Evolutionary conservation across 2,113 vertebrate genomes (phyloP).

Genomic region (Mobula hypostoma): DNA sequence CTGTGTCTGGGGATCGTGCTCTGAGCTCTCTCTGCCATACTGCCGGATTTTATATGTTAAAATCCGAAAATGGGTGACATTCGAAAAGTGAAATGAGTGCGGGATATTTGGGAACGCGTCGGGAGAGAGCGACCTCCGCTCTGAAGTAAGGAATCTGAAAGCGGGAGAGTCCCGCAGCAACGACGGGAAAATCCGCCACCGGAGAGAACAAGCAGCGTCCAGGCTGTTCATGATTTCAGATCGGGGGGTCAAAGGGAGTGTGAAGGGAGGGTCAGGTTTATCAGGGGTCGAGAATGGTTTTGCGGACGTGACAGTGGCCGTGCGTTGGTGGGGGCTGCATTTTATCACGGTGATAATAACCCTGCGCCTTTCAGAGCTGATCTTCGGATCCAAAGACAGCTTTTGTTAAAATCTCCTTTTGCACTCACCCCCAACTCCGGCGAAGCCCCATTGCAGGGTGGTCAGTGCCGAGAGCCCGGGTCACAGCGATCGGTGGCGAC

Average conservation of each 20-base stretch:
- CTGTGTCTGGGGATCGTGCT: background rate
- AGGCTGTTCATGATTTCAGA: background rate
- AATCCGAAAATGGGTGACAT: background rate
- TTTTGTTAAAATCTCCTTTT: too few species aligned
- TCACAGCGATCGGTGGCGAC: background rate
- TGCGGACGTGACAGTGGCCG: background rate
- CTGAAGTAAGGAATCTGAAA: background rate
- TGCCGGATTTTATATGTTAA: background rate
- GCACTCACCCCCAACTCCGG: background rate
- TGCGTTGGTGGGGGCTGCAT: background rate
- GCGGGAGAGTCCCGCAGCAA: background rate
- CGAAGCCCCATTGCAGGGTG: background rate
- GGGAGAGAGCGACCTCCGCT: too few species aligned
- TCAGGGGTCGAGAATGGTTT: too few species aligned
- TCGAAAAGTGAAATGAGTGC: background rate
- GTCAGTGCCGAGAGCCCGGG: background rate
- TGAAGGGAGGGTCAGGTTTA: too few species aligned
- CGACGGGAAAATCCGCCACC: background rate
- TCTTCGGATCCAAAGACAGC: too few species aligned
- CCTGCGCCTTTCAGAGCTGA: background rate
- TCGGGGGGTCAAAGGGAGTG: background rate
- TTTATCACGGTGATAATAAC: background rate
- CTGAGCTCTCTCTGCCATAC: background rate
- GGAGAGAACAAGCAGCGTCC: background rate
- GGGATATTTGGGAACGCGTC: too few species aligned